Evolutionary conservation across 2,888 invertebrate species (phyloP).

Genomic region (Cephus runcator): DNA sequence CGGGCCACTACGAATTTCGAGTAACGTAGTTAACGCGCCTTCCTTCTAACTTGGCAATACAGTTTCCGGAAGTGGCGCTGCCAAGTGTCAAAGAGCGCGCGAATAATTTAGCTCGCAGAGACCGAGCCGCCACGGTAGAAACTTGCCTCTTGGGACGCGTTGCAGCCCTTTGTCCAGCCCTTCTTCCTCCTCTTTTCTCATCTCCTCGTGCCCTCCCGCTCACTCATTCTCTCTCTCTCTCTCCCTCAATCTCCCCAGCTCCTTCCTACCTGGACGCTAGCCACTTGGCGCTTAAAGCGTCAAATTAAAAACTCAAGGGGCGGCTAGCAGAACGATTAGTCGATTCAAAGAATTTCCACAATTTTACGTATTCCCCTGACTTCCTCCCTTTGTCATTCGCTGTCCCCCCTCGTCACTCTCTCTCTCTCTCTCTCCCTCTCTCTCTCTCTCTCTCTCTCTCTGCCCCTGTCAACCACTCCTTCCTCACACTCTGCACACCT

Average conservation of each 20-base stretch:
- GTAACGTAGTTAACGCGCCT: conserved; percentile 12
- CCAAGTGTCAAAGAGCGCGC: conserved; percentile 39
- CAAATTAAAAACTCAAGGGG: conserved; percentile 55
- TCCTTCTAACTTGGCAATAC: conserved; percentile 12
- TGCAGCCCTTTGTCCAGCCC: conserved; percentile 40
- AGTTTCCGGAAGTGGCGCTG: conserved; percentile 18
- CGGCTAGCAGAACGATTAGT: conserved; percentile 40
- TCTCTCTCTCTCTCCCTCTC: no score
- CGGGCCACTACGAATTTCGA: conserved; percentile 9
- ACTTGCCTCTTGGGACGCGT: conserved; percentile 34
- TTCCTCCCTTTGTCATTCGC: background rate
- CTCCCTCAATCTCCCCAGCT: conserved; percentile 2
- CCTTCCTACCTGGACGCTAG: conserved; percentile 27
- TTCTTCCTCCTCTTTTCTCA: conserved; percentile 23
- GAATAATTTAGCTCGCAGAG: conserved; percentile 40
- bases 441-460: conserved; percentile 1
- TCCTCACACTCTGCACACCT: conserved; percentile 1
- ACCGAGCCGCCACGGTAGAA: conserved; percentile 3
- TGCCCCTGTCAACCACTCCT: no score
- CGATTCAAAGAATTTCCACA: background rate
- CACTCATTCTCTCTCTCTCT: background rate
- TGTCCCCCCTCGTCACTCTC: background rate
- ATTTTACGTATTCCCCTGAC: conserved; percentile 7
- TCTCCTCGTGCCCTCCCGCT: conserved; percentile 9
- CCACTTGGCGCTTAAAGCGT: conserved; percentile 48